Evolutionary conservation across 2,888 invertebrate species (phyloP).

Genomic region (Petrophora chlorosata): DNA sequence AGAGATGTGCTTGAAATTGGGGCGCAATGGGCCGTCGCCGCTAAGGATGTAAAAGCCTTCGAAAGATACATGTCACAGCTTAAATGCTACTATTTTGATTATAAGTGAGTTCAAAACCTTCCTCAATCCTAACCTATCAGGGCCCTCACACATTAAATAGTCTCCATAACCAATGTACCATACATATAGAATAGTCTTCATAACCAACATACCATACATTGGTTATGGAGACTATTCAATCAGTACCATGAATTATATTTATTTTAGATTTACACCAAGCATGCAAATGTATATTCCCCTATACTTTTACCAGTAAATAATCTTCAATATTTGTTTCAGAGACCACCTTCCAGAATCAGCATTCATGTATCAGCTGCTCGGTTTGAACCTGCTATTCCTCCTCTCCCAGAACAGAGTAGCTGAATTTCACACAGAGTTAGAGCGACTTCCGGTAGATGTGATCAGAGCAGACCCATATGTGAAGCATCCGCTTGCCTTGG

Average conservation of each 20-base stretch:
- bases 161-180: too few species aligned
- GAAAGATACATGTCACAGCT: conserved; percentile 98
- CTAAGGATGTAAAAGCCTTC: conserved; percentile 96
- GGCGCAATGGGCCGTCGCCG: conserved; percentile 97
- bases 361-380: conserved; percentile 96
- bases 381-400: conserved; percentile 96
- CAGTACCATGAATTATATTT: too few species aligned
- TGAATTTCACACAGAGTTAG: conserved; percentile 99
- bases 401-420: conserved; percentile 98
- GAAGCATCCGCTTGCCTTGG: conserved; percentile 96
- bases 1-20: conserved; percentile 97
- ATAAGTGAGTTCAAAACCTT: conserved; percentile 83
- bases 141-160: too few species aligned
- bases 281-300: too few species aligned
- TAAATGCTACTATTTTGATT: conserved; percentile 98
- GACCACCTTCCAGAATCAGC: conserved; percentile 94
- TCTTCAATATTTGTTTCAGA: too few species aligned
- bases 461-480: conserved; percentile 97
- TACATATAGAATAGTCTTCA: too few species aligned
- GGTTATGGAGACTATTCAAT: too few species aligned
- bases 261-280: too few species aligned
- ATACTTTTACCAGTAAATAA: too few species aligned
- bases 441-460: conserved; percentile 94
- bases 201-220: too few species aligned
- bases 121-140: not conserved